A percentile compares a stretch with the other conserved stretches of the same genome.
Conservation (phyloP, 2,113 vertebrate species). For the Pionites leucogaster region DNA sequence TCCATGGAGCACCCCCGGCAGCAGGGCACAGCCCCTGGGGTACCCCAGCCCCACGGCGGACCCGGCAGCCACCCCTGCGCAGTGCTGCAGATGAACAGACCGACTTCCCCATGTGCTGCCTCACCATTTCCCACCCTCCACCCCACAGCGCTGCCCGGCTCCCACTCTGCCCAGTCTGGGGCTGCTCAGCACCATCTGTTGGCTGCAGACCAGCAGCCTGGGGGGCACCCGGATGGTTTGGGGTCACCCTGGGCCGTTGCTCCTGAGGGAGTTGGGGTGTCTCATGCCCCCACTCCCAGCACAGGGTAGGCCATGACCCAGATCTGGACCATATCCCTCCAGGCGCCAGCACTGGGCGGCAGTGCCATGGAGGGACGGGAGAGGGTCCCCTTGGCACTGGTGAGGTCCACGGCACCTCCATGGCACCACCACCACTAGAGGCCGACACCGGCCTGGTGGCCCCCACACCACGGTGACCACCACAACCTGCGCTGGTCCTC, state of each 20-base stretch:
- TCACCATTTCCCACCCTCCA: background rate
- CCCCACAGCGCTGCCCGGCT: background rate
- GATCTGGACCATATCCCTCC: background rate
- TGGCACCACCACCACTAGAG: background rate
- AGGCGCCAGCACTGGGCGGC: background rate
- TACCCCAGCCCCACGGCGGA: background rate
- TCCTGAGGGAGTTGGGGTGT: background rate
- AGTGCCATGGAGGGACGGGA: background rate
- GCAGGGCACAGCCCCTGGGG: background rate
- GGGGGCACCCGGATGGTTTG: accelerated
- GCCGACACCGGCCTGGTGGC: background rate
- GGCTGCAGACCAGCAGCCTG: background rate
- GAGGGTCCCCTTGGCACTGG: background rate
- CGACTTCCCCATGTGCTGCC: background rate
- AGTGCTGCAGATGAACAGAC: background rate
- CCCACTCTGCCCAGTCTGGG: background rate
- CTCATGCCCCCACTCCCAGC: background rate
- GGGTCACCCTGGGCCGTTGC: background rate
- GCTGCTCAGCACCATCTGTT: background rate
- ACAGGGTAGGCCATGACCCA: accelerated
- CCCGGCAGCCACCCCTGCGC: background rate
- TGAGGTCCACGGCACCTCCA: background rate
- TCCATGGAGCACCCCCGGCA: background rate
- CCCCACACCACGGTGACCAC: background rate
- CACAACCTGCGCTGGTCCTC: background rate